Conservation (phyloP, 2,797 vertebrate genomes). For the Gobio occitaniae region DNA sequence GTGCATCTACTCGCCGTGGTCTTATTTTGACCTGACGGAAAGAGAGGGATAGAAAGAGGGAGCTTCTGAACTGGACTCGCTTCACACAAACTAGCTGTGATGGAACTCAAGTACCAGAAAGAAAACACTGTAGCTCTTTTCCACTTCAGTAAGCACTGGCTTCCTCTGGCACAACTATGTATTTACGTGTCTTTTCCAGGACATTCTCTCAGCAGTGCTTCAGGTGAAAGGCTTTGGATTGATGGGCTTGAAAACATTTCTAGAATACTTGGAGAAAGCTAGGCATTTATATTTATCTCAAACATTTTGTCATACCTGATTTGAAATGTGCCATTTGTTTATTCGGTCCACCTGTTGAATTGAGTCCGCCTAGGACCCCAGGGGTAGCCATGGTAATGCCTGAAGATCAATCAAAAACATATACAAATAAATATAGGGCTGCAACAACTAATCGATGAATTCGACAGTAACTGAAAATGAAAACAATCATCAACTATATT, state of each 20-base stretch:
- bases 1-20: conserved; percentile 4
- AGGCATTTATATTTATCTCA: not conserved
- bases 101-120: conserved; percentile 15
- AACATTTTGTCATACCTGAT: not conserved
- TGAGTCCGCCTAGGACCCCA: not conserved
- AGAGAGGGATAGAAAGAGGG: not conserved
- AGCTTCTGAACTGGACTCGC: conserved; percentile 4
- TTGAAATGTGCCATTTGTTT: not conserved
- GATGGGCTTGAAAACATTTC: not conserved
- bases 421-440: not conserved
- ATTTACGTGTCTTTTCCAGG: conserved; percentile 6
- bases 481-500: not conserved
- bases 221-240: not conserved
- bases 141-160: conserved; percentile 9
- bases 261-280: not conserved
- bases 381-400: not conserved
- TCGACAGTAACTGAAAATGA: not conserved
- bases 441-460: not conserved
- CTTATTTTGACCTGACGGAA: not conserved
- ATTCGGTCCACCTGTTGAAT: not conserved
- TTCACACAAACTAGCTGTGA: conserved; percentile 1
- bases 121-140: conserved; percentile 14
- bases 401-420: not conserved
- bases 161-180: conserved; percentile 15
- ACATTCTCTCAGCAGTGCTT: not conserved